A percentile compares a stretch with the other conserved stretches of the same genome.
phyloP scores from a whole-genome alignment of 2,888 invertebrate species.

The Mystacides longicornis region DNA sequence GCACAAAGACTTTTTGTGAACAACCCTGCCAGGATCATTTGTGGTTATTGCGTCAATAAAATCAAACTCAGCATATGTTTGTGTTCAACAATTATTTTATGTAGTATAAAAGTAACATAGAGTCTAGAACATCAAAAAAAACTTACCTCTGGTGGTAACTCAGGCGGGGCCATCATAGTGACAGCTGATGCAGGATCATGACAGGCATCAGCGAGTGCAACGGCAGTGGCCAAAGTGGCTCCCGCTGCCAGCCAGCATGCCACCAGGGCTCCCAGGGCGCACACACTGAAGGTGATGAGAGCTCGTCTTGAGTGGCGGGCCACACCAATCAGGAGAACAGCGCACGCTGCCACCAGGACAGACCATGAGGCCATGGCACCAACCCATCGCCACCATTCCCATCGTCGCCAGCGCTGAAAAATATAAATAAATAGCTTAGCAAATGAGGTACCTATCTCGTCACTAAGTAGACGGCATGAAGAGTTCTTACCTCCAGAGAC shows the following conservation, averaged over 20 bases:
- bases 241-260: conserved; percentile 83
- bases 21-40: no score
- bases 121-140: no score
- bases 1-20: no score
- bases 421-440: no score
- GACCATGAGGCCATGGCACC: conserved; percentile 84
- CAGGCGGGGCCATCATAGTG: conserved; percentile 53
- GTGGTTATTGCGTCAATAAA: no score
- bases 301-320: conserved; percentile 84
- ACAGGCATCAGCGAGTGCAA: conserved; percentile 80
- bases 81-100: no score
- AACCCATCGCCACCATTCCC: conserved; percentile 78
- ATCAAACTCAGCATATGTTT: no score
- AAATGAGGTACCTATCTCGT: no score
- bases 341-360: conserved; percentile 77
- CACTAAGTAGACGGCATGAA: no score
- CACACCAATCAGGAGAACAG: conserved; percentile 83
- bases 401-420: conserved; percentile 59
- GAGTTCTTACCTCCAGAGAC: conserved; percentile 43
- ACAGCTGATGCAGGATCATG: conserved; percentile 78
- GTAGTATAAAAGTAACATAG: no score
- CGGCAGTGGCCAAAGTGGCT: conserved; percentile 74
- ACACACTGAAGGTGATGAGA: conserved; percentile 82
- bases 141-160: conserved; percentile 51
- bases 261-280: conserved; percentile 66